Conservation (phyloP, 2,113 vertebrate species). For the Monopterus albus region DNA sequence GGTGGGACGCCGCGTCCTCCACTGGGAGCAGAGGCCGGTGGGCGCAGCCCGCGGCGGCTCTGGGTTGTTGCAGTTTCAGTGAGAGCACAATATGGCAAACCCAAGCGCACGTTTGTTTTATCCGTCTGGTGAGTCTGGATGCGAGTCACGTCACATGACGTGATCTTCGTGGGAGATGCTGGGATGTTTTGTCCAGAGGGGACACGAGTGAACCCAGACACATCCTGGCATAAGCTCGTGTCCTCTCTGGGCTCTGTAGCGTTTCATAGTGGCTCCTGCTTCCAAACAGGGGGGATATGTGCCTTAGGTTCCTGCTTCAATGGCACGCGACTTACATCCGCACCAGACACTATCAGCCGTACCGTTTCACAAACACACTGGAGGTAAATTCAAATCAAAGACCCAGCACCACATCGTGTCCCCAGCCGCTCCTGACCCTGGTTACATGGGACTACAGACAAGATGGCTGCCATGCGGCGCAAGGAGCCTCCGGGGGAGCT, state of each 20-base stretch:
- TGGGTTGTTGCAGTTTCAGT: no score
- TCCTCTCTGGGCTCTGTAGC: neutral
- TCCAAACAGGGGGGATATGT: no score
- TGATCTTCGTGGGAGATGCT: no score
- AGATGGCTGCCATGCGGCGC: no score
- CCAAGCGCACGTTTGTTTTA: constrained; percentile 57
- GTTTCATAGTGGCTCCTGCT: no score
- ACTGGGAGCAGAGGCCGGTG: no score
- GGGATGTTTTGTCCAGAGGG: no score
- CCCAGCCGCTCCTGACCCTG: constrained; percentile 24
- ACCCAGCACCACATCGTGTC: constrained; percentile 27
- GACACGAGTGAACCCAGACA: neutral
- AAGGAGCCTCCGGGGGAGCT: no score
- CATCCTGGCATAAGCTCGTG: no score
- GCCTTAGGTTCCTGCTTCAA: constrained; percentile 49
- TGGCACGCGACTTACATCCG: constrained; percentile 41
- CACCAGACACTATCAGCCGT: no score
- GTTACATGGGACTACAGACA: constrained; percentile 47
- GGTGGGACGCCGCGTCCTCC: constrained; percentile 44
- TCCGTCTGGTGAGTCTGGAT: constrained; percentile 25
- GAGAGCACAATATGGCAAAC: no score
- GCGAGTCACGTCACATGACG: constrained; percentile 22
- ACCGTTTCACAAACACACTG: constrained; percentile 22
- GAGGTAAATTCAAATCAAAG: constrained; percentile 40
- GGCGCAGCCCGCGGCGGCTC: no score